These are phyloP conservation scores for Pseudorectes ferrugineus DNA, from an alignment of 2,113 vertebrate species.

Conservation along the genomic window DNA sequence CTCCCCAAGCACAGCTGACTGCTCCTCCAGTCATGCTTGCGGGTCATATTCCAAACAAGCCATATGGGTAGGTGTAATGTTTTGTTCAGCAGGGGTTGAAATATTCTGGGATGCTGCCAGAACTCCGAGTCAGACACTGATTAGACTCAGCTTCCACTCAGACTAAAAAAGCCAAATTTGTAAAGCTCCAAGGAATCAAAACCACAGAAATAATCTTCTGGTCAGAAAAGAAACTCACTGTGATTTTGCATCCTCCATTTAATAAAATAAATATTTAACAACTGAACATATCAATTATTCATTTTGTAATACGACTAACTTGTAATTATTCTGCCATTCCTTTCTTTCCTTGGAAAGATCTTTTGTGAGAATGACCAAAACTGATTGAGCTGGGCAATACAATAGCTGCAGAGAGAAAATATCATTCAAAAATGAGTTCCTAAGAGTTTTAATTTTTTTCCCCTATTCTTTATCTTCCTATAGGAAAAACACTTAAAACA, in stretches of 20 bases:
- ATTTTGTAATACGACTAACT: constrained; percentile 9
- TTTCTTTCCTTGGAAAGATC: background rate
- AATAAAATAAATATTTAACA: constrained; percentile 64
- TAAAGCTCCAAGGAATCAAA: constrained; percentile 22
- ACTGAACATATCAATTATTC: constrained; percentile 34
- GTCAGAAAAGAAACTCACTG: background rate
- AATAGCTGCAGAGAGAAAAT: background rate
- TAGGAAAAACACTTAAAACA: background rate
- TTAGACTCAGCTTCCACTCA: background rate
- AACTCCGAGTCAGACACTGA: background rate
- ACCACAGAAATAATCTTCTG: background rate
- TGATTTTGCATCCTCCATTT: constrained; percentile 6
- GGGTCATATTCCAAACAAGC: constrained; percentile 25
- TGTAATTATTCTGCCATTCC: constrained; percentile 1
- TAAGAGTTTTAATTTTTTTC: background rate
- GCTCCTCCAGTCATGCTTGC: background rate
- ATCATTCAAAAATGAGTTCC: background rate
- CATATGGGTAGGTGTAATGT: constrained; percentile 5
- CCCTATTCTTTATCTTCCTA: background rate
- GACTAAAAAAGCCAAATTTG: background rate
- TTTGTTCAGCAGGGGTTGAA: constrained; percentile 22
- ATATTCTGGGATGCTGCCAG: constrained; percentile 22
- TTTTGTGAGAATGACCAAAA: background rate
- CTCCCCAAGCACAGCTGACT: background rate
- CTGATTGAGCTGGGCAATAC: background rate